phyloP scores from a whole-genome alignment of 2,888 invertebrate species.

The Sesamia inferens region DNA sequence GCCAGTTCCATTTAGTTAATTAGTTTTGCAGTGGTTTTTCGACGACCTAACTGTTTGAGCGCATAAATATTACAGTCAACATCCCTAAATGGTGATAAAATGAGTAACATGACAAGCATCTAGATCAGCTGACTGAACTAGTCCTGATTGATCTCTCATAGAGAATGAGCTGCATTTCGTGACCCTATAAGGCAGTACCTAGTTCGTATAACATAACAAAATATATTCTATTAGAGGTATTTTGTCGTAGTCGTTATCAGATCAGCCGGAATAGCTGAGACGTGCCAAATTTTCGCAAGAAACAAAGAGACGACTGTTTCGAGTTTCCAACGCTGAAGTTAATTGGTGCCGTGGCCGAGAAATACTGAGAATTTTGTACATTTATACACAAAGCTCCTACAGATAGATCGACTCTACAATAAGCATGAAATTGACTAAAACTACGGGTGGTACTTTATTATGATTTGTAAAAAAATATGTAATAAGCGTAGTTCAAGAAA shows the following conservation, averaged over 20 bases:
- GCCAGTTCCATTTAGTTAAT: constrained; percentile 75
- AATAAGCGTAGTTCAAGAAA: neutral
- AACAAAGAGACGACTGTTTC: constrained; percentile 80
- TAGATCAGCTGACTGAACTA: constrained; percentile 30
- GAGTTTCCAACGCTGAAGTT: constrained; percentile 73
- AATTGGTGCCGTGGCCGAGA: constrained; percentile 77
- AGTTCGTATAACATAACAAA: constrained; percentile 41
- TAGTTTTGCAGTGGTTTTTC: constrained; percentile 65
- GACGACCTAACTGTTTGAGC: constrained; percentile 43
- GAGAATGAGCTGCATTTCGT: constrained; percentile 34
- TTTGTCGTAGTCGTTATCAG: constrained; percentile 70
- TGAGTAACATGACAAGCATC: constrained; percentile 40
- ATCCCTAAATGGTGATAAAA: constrained; percentile 33
- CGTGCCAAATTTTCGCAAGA: constrained; percentile 82
- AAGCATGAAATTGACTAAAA: constrained; percentile 38
- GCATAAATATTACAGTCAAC: constrained; percentile 30
- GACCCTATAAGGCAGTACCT: constrained; percentile 26
- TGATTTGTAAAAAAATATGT: constrained; percentile 11
- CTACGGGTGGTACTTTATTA: constrained; percentile 23
- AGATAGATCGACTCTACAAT: constrained; percentile 43
- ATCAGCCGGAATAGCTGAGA: constrained; percentile 77
- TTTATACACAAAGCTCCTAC: constrained; percentile 65
- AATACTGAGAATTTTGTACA: constrained; percentile 71
- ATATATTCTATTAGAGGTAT: constrained; percentile 54
- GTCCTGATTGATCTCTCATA: constrained; percentile 43